A percentile compares a stretch with the other conserved stretches of the same genome.
Evolutionary conservation across 2,888 invertebrate genomes (phyloP).

Genomic region (Abrostola triplasia): DNA sequence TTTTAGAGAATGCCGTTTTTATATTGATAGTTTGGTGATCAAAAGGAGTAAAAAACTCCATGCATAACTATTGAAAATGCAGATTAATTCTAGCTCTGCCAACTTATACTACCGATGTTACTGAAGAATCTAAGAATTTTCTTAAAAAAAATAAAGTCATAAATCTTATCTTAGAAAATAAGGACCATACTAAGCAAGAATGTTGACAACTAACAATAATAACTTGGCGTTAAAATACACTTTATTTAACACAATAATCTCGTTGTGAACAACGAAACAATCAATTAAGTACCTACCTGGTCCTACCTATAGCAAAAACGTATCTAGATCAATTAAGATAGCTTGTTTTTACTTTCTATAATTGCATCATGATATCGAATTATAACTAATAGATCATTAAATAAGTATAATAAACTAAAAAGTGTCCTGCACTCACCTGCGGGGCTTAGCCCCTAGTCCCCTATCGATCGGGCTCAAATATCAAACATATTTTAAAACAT

Average conservation of each 20-base stretch:
- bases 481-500: slow-evolving; percentile 43
- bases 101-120: too few species aligned
- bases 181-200: too few species aligned
- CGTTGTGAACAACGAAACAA: slow-evolving; percentile 20
- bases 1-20: too few species aligned
- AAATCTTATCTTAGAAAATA: too few species aligned
- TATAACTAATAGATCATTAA: slow-evolving; percentile 11
- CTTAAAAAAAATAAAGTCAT: too few species aligned
- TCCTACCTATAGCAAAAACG: slow-evolving; percentile 16
- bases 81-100: too few species aligned
- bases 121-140: too few species aligned
- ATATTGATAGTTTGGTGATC: too few species aligned
- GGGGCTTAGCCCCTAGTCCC: slow-evolving; percentile 37
- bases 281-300: too few species aligned
- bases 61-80: too few species aligned
- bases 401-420: slow-evolving; percentile 34
- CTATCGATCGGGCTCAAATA: slow-evolving; percentile 36
- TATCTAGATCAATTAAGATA: slow-evolving; percentile 34
- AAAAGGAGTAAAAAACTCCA: too few species aligned
- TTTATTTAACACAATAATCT: not conserved
- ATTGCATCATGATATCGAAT: slow-evolving; percentile 28
- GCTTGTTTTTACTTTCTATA: slow-evolving; percentile 30
- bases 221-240: not conserved
- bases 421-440: slow-evolving; percentile 12
- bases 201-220: too few species aligned